Evolutionary conservation across 2,888 invertebrate species (phyloP).

Genomic region (Crematogaster levior): DNA sequence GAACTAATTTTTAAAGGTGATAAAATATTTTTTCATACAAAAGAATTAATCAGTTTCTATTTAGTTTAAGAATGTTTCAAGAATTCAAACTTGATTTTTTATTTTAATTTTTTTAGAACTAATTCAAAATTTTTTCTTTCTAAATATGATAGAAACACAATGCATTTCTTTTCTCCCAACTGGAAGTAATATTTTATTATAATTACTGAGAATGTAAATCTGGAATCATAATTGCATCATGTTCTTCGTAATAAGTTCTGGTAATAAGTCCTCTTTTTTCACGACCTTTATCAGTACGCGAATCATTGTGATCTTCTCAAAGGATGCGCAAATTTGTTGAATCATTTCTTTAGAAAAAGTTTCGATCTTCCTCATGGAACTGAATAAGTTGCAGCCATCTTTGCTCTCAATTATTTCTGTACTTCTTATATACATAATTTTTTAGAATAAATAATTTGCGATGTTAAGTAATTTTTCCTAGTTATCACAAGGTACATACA

Average conservation of each 20-base stretch:
- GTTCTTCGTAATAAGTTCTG: slow-evolving; percentile 81
- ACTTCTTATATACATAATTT: slow-evolving; percentile 74
- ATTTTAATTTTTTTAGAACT: no score
- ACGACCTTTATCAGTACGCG: slow-evolving; percentile 81
- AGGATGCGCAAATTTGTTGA: slow-evolving; percentile 75
- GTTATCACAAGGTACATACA: not conserved
- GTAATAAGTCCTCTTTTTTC: slow-evolving; percentile 75
- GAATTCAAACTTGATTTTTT: no score
- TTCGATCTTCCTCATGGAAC: slow-evolving; percentile 82
- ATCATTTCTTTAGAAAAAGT: slow-evolving; percentile 76
- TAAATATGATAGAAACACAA: no score
- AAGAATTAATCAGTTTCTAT: no score
- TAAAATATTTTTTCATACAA: no score
- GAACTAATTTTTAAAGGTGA: no score
- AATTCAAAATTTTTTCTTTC: no score
- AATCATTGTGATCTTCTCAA: slow-evolving; percentile 79
- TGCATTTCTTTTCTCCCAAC: no score
- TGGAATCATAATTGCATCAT: slow-evolving; percentile 81
- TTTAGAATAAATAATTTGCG: not conserved
- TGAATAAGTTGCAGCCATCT: slow-evolving; percentile 81
- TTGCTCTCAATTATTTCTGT: slow-evolving; percentile 79
- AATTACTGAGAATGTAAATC: slow-evolving; percentile 78
- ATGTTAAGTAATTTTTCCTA: not conserved
- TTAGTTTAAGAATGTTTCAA: no score
- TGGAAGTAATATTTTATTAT: no score